Evolutionary conservation across 2,113 vertebrate genomes (phyloP), one percentile per base, ranked within the genome.

Genomic region (Ivindomyrus marchei): DNA sequence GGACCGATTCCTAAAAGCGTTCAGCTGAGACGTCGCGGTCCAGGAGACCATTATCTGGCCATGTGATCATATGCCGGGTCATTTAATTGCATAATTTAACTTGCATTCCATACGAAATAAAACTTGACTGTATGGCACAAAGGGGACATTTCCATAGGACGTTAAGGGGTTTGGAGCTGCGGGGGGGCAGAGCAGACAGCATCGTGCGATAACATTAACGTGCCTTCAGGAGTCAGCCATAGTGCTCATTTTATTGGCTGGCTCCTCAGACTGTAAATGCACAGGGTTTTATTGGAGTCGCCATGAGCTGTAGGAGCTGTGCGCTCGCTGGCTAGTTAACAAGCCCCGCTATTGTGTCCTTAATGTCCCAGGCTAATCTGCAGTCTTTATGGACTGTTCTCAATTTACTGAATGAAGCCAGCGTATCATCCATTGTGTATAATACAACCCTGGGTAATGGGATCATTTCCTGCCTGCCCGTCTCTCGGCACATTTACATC

Each of bases 351-450:
- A 89, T 85, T 89, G 88, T 89, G 80, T 58, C 58, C 66, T 36
- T 52, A 21, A 62, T 89, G 88, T 56, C 50, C 77, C 66, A 5
- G 31, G n/a, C 21, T 86, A 90, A 90, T 90, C 42, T 46, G n/a
- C 58, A 74, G 45, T 27, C 84, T 86, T 90, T 87, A 66, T 66
- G 56, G 84, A 56, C 84, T 70, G 39, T 87, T 90, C 83, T 74
- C 52, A 84, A 31, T 87, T 90, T 42, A 87, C 45, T 70, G 85
- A 90, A 90, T 74, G 85, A 90, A 90, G 58, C 50, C 39, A 66
- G n/a, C 80, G 24, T 46, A 62, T 66, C 80, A 21, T 27, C 84
- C 56, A 87, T 87, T 45, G 58, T 45, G 85, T 70, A 27, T 87
- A 49, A 87, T 74, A 74, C 42, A 46, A 58, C 84, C 46, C 84